These are phyloP conservation scores for Vicugna pacos DNA, from an alignment of 2,113 vertebrate genomes.

Conservation along the genomic window DNA sequence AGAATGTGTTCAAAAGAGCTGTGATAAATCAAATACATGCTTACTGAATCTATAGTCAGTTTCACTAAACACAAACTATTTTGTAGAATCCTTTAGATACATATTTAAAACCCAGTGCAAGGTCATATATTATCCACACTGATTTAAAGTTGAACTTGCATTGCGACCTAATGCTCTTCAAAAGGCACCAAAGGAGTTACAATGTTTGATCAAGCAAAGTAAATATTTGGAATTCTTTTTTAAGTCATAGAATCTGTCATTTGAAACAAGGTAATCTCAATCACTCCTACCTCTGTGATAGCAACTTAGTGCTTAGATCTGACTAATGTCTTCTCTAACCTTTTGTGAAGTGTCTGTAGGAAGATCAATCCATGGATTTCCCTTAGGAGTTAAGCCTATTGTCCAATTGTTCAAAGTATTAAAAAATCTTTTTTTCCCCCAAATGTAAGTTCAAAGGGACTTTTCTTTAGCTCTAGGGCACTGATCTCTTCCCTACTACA, in stretches of 20 bases:
- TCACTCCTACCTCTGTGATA: not conserved
- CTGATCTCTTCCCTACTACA: not conserved
- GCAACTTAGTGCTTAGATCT: not conserved
- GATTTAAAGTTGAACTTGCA: not conserved
- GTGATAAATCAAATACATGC: not conserved
- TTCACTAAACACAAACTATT: not conserved
- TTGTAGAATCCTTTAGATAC: not conserved
- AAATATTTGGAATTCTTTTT: constrained; percentile 32
- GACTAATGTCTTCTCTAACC: not conserved
- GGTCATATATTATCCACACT: not conserved
- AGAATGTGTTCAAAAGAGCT: not conserved
- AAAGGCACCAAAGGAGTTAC: not conserved
- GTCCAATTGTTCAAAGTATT: constrained; percentile 55
- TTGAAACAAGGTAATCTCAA: not conserved
- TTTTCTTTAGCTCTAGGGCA: constrained; percentile 48
- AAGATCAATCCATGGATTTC: constrained; percentile 34
- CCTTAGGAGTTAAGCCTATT: constrained; percentile 35
- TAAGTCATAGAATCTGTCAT: not conserved
- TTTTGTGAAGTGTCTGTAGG: not conserved
- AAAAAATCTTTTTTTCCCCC: not conserved
- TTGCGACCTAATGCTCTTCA: not conserved
- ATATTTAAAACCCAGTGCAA: not conserved
- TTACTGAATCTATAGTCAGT: not conserved
- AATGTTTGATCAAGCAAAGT: not conserved
- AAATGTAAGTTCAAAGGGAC: constrained; percentile 56